Evolutionary conservation across 2,888 invertebrate genomes (phyloP), one percentile per base, ranked within the genome.

Genomic region (Tetragonisca angustula): DNA sequence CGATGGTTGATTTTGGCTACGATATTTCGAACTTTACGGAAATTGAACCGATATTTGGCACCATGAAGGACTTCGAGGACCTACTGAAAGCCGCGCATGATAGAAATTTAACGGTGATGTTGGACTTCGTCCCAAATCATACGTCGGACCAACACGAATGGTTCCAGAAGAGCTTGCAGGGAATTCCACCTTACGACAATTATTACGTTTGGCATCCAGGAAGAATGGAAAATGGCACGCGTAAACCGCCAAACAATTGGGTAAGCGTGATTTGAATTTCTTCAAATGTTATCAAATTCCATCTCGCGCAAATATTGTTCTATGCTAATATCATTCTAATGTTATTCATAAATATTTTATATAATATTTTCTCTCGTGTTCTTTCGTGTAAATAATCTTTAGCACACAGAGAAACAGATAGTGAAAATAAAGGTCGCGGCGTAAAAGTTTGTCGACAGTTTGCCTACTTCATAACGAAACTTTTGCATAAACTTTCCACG

Each of bases 1-100:
- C 98, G 0, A 97, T 98, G 97, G 95, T 96, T 0, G 98, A 98
- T 94, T 97, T 97, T 92, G 98, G 98, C 0, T 98, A 98, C 91
- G 98, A 98, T 92, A 97, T 98, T 89, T 96, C 97, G 61, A 96
- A 98, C 94, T 98, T 97, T 94, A 96, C 95, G 73, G 95, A 95
- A 32, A 96, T 98, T 59, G 97, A 98, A 88, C 94, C 96, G 0
- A 95, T 96, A 74, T 98, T 97, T 92, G 98, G 98, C 0, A 97
- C 96, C 0, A 95, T 98, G 94, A 95, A 95, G 0, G 97, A 98
- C 93, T 97, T 98, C 75, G 95, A 96, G 6, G 94, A 95, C 0
- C 93, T 98, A 15, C 92, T 96, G 0, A 90, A 90, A 0, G 95
- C 94, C 82, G 96, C 97, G 0, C 96, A 97, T 73, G 92, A 94